phyloP scores from a whole-genome alignment of 2,797 vertebrate species.

The Pangasius krempfi region DNA sequence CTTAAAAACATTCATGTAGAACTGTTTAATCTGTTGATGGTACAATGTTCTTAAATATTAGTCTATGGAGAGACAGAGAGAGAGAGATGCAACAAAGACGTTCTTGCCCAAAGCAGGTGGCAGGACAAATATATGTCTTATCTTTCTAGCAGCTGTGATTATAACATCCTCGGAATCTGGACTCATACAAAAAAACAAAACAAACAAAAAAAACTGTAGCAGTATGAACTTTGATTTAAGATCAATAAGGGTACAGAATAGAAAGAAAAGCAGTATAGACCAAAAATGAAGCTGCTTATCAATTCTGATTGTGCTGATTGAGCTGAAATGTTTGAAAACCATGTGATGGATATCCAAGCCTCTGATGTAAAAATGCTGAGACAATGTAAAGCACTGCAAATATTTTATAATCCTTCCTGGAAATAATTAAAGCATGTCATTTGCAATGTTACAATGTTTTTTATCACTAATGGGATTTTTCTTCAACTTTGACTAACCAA shows the following conservation, averaged over 20 bases:
- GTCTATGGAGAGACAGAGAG: background rate
- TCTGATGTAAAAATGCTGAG: background rate
- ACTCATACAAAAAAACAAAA: background rate
- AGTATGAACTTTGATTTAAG: background rate
- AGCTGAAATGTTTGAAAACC: background rate
- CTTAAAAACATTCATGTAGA: background rate
- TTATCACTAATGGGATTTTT: background rate
- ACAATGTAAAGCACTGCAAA: background rate
- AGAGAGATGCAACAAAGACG: background rate
- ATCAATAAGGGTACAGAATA: background rate
- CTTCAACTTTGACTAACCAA: background rate
- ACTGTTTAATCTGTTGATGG: background rate
- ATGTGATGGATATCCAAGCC: background rate
- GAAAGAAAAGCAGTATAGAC: background rate
- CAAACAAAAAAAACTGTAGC: background rate
- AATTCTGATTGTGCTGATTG: background rate
- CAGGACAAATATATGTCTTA: background rate
- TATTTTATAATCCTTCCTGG: background rate
- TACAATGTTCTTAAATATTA: background rate
- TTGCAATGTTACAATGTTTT: background rate
- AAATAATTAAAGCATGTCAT: conserved; percentile 4
- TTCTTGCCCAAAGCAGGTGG: background rate
- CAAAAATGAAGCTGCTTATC: background rate
- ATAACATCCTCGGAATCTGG: too few species aligned
- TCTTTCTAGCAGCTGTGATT: background rate